phyloP scores from a whole-genome alignment of 2,888 invertebrate species.

The Meiosimyza decipiens region DNA sequence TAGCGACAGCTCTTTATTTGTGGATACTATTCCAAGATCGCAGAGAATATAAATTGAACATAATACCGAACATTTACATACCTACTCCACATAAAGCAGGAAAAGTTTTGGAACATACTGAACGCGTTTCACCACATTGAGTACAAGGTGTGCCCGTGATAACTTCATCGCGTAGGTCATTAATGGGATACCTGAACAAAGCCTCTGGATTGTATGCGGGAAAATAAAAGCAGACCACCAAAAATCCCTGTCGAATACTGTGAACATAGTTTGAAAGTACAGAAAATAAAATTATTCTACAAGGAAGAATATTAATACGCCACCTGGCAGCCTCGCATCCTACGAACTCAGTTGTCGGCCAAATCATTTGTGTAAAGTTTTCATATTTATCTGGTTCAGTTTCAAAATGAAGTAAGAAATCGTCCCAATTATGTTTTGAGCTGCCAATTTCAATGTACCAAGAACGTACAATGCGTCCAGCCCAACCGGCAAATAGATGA shows the following conservation, averaged over 20 bases:
- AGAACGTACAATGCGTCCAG: slow-evolving; percentile 42
- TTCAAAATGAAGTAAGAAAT: slow-evolving; percentile 27
- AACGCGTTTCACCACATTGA: slow-evolving; percentile 34
- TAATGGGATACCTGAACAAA: too few species aligned
- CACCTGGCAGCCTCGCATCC: slow-evolving; percentile 49
- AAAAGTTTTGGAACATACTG: slow-evolving; percentile 44
- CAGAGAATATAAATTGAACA: too few species aligned
- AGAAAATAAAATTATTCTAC: too few species aligned
- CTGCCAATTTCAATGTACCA: slow-evolving; percentile 47
- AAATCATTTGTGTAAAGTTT: slow-evolving; percentile 46
- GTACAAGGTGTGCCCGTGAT: slow-evolving; percentile 35
- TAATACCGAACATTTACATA: slow-evolving; percentile 8
- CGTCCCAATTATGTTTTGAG: slow-evolving; percentile 29
- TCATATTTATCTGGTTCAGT: slow-evolving; percentile 3
- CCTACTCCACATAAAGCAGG: slow-evolving; percentile 53
- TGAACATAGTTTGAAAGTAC: too few species aligned
- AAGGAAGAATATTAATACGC: slow-evolving; percentile 26
- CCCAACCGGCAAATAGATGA: slow-evolving; percentile 39
- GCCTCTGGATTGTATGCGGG: slow-evolving; percentile 26
- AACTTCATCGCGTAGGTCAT: slow-evolving; percentile 23
- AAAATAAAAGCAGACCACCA: slow-evolving; percentile 43
- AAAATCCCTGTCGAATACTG: slow-evolving; percentile 24
- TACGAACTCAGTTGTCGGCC: slow-evolving; percentile 47
- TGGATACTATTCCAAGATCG: too few species aligned
- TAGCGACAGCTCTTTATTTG: too few species aligned